These are phyloP conservation scores for Pelusios castaneus DNA, from an alignment of 2,113 vertebrate species.

Conservation along the genomic window DNA sequence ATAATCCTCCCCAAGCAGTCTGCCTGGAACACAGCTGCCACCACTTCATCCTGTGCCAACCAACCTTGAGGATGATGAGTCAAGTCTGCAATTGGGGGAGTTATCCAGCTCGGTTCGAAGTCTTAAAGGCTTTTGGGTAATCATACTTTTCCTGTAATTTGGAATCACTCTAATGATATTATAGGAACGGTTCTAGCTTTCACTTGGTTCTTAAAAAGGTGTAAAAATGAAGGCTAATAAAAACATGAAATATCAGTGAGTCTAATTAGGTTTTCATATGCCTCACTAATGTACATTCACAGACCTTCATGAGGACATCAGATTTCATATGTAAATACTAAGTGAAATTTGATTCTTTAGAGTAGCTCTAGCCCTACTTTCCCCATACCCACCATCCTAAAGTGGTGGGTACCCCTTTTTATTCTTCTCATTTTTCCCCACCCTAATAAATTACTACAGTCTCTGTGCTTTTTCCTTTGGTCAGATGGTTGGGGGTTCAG, in stretches of 20 bases:
- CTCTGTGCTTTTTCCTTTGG: background rate
- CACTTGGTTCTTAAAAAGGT: background rate
- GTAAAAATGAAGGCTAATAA: background rate
- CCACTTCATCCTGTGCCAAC: background rate
- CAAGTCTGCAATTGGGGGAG: background rate
- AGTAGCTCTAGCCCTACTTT: background rate
- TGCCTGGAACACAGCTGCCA: background rate
- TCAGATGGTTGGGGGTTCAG: fast-evolving
- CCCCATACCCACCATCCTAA: background rate
- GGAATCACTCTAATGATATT: background rate
- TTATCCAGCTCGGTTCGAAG: background rate
- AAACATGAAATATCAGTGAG: background rate
- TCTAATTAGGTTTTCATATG: too few relatives aligned
- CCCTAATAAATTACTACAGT: background rate
- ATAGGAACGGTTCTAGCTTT: background rate
- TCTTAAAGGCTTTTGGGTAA: background rate
- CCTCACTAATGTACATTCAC: background rate
- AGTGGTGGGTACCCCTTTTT: background rate
- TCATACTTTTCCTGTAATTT: background rate
- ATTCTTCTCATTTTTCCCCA: background rate
- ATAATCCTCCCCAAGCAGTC: background rate
- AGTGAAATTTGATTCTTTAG: background rate
- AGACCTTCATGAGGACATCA: background rate
- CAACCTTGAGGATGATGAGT: background rate
- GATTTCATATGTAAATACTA: background rate